Conservation (phyloP, 2,113 vertebrate genomes). For the Ageneiosus marmoratus region DNA sequence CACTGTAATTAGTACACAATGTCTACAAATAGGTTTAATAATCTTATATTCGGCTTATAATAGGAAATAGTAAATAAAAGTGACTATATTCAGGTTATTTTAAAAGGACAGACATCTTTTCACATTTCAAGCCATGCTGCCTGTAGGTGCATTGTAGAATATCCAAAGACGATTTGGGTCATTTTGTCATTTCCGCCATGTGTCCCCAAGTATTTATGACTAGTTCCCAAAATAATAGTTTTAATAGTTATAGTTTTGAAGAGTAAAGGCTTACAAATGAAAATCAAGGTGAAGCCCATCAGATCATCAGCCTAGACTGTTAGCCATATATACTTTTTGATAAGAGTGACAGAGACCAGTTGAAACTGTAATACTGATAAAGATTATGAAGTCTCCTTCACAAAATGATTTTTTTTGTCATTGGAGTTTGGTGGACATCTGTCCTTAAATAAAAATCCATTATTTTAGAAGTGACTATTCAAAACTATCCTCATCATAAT, state of each 20-base stretch:
- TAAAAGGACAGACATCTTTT: neutral
- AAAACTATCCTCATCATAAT: neutral
- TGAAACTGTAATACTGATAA: too few relatives aligned
- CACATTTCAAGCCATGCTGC: neutral
- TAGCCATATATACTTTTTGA: neutral
- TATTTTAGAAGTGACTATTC: neutral
- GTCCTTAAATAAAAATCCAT: neutral
- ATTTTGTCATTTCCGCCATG: neutral
- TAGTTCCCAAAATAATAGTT: neutral
- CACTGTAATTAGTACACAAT: neutral
- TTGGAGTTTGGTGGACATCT: neutral
- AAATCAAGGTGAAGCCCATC: neutral
- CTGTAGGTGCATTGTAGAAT: neutral
- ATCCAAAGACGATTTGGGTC: neutral
- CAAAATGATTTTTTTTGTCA: neutral
- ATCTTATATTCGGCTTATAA: neutral
- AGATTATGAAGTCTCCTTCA: neutral
- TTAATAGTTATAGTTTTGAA: neutral
- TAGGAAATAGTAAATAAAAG: neutral
- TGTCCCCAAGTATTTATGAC: neutral
- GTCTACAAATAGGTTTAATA: neutral
- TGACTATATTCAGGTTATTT: neutral
- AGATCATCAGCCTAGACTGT: neutral
- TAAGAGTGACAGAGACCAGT: neutral
- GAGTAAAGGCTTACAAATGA: neutral